Percentiles rank a stretch among this genome's conserved stretches.
These are phyloP conservation scores for Helobdella robusta DNA, from an alignment of 2,888 invertebrate genomes.

Conservation along the genomic window DNA sequence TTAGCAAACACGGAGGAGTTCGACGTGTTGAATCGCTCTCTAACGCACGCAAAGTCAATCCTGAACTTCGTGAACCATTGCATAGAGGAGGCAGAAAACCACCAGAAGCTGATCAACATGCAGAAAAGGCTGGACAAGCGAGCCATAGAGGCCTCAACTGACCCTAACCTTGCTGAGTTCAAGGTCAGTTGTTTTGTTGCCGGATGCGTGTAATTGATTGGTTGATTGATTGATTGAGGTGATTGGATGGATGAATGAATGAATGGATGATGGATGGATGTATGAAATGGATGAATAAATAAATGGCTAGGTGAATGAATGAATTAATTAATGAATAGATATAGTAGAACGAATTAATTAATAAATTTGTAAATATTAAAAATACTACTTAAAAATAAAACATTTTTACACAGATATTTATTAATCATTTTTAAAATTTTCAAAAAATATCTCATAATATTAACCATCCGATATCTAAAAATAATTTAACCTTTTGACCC, in stretches of 20 bases:
- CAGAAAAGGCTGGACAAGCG: slow-evolving; percentile 54
- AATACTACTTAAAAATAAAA: not conserved
- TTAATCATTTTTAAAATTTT: not conserved
- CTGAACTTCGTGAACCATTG: slow-evolving; percentile 71
- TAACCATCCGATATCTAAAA: not conserved
- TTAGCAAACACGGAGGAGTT: slow-evolving; percentile 49
- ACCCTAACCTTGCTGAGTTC: slow-evolving; percentile 38
- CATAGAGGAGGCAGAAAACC: slow-evolving; percentile 71
- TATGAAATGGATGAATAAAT: too few relatives aligned
- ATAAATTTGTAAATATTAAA: not conserved
- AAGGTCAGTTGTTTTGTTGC: slow-evolving; percentile 36
- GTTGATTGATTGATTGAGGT: too few relatives aligned
- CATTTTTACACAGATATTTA: not conserved
- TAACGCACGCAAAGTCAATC: slow-evolving; percentile 65
- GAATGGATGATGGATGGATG: too few relatives aligned
- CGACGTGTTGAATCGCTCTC: slow-evolving; percentile 55
- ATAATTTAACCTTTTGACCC: not conserved
- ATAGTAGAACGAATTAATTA: too few relatives aligned
- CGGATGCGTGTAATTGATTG: too few relatives aligned
- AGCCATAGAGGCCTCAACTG: slow-evolving; percentile 42
- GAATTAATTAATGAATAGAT: too few relatives aligned
- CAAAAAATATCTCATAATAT: not conserved
- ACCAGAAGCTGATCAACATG: slow-evolving; percentile 65
- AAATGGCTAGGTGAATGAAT: too few relatives aligned
- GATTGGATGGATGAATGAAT: too few relatives aligned